Conservation (phyloP, 2,888 invertebrate species). For the Clusia tigrina region DNA sequence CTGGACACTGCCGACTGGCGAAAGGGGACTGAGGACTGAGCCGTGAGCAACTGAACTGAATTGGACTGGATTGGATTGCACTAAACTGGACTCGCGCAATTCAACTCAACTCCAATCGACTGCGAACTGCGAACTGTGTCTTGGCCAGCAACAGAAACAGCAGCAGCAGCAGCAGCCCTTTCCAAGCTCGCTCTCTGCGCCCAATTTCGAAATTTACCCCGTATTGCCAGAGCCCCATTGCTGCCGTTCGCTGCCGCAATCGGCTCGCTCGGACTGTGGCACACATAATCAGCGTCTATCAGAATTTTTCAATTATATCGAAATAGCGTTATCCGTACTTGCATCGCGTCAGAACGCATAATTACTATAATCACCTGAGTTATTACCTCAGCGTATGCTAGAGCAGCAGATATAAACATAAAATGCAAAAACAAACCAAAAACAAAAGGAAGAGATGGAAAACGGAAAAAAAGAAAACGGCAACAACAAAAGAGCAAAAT, state of each 20-base stretch:
- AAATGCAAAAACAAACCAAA: background rate
- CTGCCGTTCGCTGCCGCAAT: background rate
- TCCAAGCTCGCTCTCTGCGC: background rate
- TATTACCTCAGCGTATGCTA: constrained; percentile 64
- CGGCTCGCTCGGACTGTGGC: too few relatives aligned
- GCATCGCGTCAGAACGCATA: constrained; percentile 65
- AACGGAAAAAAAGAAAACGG: constrained; percentile 37
- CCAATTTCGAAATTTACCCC: background rate
- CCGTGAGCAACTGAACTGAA: background rate
- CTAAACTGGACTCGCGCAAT: background rate
- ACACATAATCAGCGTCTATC: constrained; percentile 64
- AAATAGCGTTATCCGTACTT: constrained; percentile 65
- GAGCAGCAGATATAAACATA: constrained; percentile 50
- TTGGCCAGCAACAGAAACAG: too few relatives aligned
- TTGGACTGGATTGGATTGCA: background rate
- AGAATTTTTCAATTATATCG: constrained; percentile 66
- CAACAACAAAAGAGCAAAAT: constrained; percentile 36
- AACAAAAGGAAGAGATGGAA: background rate
- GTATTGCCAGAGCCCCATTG: background rate
- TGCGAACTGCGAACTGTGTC: too few relatives aligned
- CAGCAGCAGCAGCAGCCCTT: background rate
- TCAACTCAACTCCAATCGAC: too few relatives aligned
- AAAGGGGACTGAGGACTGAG: constrained; percentile 9
- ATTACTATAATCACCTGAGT: constrained; percentile 66
- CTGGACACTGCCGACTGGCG: background rate